These are phyloP conservation scores for Fulmarus glacialis DNA, from an alignment of 2,113 vertebrate genomes.

Conservation along the genomic window DNA sequence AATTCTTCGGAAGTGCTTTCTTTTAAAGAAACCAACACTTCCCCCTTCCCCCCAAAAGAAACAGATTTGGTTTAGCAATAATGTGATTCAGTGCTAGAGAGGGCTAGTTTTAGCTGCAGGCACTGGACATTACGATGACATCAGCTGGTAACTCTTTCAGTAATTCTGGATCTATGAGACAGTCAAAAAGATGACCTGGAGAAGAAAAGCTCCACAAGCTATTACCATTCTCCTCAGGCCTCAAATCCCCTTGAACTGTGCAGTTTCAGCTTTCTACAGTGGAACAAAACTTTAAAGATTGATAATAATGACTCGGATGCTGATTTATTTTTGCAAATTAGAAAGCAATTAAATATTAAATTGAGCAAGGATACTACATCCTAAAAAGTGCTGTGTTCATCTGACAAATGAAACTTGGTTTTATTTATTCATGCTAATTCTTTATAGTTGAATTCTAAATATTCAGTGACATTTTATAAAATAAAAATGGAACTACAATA, in stretches of 20 bases:
- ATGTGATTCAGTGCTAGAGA: not conserved
- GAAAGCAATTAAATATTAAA: conserved; percentile 38
- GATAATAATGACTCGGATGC: not conserved
- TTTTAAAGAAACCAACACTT: not conserved
- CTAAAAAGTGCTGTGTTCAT: not conserved
- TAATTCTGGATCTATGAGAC: not conserved
- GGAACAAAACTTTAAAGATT: not conserved
- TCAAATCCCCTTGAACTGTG: not conserved
- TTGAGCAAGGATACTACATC: not conserved
- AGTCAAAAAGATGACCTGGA: not conserved
- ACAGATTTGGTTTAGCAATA: not conserved
- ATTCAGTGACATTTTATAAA: not conserved
- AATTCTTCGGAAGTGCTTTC: not conserved
- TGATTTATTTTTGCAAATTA: conserved; percentile 16
- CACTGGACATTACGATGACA: not conserved
- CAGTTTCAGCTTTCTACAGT: not conserved
- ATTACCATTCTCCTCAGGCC: not conserved
- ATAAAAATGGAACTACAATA: not conserved
- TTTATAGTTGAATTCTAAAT: not conserved
- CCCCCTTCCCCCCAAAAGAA: not conserved
- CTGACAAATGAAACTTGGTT: not conserved
- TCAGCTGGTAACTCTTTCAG: not conserved
- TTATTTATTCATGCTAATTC: conserved; percentile 21
- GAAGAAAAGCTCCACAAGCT: not conserved
- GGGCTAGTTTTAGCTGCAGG: not conserved